Base-by-base conservation (phyloP, 2,113 vertebrate species). In the Actenoides hombroni region DNA sequence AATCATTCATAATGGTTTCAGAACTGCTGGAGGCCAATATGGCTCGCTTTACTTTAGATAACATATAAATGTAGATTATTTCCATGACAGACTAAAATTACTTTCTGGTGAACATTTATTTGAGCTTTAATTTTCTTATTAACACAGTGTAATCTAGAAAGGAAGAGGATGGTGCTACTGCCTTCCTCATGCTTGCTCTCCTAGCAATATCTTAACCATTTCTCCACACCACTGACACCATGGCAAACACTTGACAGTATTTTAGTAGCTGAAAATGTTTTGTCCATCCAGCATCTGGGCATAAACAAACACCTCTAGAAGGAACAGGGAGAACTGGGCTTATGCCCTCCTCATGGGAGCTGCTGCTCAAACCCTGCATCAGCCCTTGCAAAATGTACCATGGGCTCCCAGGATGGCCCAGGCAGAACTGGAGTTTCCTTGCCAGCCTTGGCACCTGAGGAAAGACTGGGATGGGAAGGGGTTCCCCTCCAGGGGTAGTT, bases 1-100 rank as follows among this genome's bases (percentile, higher is more conserved):
- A 94, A 76, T 96, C 95, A 91, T 89, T 96, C 83, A 78, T 95
- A 90, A 95, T 94, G 83, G 85, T 92, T 94, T 88, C 86, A 93
- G 86, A 92, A 48, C 56, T 95, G 73, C 94, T 95, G 65, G 69
- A 92, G 83, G 88, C 51, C 56, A 84, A 40, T 77, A 88, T 0
- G 0, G 48, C 53, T 90, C 80, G 69, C 86, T 94, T 94, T 74
- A 94, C 67, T 96, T 90, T 65, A 84, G 83, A 84, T 93, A 93
- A 94, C 71, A 93, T 94, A 91, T 90, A 95, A 96, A 71, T 64
- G 83, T 92, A 95, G 88, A 86, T 96, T 92, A 90, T 88, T 95
- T 92, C 79, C 80, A 71, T 92, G 93, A 90, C 90, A 96, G 83
- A 92, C 35, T 93, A 35, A 93, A 88, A 95, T 94, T 86, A 90